Conservation (phyloP, 2,797 vertebrate genomes). For the Anas flavirostris region DNA sequence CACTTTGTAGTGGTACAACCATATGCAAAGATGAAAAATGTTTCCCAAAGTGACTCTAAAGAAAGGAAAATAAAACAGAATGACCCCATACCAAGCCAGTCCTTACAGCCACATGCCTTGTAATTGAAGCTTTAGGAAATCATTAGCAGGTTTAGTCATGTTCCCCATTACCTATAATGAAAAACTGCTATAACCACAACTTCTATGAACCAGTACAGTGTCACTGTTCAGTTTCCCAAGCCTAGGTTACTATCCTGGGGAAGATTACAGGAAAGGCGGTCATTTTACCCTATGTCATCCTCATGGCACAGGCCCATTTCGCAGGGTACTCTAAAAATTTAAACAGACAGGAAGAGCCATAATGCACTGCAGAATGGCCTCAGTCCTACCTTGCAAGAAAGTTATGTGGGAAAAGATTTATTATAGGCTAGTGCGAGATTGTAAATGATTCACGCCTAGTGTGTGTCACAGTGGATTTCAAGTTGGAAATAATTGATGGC, state of each 20-base stretch:
- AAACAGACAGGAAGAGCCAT: neutral
- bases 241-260: neutral
- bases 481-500: neutral
- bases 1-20: neutral
- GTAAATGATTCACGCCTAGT: neutral
- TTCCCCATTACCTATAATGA: neutral
- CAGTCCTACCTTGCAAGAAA: neutral
- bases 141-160: neutral
- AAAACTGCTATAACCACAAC: neutral
- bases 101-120: neutral
- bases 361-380: neutral
- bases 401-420: neutral
- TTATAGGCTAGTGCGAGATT: neutral
- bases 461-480: neutral
- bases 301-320: neutral
- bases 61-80: neutral
- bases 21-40: neutral
- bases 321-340: neutral
- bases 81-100: neutral
- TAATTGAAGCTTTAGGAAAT: constrained; percentile 25
- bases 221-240: neutral
- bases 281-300: neutral
- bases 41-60: neutral
- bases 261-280: neutral
- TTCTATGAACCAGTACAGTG: neutral